Evolutionary conservation across 2,888 invertebrate genomes (phyloP).

Genomic region (Oscheius sp.): DNA sequence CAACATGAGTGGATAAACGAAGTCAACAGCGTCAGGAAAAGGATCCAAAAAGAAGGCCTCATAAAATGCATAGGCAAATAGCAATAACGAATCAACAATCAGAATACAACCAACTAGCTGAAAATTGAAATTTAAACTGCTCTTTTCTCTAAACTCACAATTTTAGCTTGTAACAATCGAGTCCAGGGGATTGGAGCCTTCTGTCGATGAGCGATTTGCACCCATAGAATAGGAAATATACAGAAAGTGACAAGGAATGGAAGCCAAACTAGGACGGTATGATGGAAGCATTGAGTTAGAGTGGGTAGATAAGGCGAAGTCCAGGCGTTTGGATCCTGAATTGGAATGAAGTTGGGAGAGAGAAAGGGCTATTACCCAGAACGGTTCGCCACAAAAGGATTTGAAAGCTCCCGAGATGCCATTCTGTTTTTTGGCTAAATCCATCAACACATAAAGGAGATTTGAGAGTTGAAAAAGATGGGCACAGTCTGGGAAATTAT

Average conservation of each 20-base stretch:
- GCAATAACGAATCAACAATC: conserved; percentile 53
- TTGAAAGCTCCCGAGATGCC: conserved; percentile 34
- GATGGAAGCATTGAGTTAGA: conserved; percentile 89
- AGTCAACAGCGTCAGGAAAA: conserved; percentile 62
- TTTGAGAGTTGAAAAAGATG: no score
- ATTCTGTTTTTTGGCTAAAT: no score
- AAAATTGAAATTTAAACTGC: background rate
- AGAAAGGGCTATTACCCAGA: conserved; percentile 57
- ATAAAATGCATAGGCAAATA: conserved; percentile 61
- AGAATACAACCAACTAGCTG: conserved; percentile 55
- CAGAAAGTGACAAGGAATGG: conserved; percentile 76
- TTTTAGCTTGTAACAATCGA: conserved; percentile 35
- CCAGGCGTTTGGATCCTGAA: conserved; percentile 82
- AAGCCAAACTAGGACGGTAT: conserved; percentile 86
- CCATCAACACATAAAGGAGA: no score
- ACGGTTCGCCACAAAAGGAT: conserved; percentile 62
- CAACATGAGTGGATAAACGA: conserved; percentile 65
- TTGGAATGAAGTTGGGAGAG: conserved; percentile 55
- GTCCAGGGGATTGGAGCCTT: conserved; percentile 62
- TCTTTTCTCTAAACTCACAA: background rate
- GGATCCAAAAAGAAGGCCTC: conserved; percentile 49
- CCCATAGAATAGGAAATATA: conserved; percentile 58
- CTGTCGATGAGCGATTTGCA: conserved; percentile 55
- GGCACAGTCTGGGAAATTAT: no score
- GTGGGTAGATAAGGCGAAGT: conserved; percentile 81